Evolutionary conservation across 2,888 invertebrate species (phyloP).

Genomic region (Odontocolon sp.): DNA sequence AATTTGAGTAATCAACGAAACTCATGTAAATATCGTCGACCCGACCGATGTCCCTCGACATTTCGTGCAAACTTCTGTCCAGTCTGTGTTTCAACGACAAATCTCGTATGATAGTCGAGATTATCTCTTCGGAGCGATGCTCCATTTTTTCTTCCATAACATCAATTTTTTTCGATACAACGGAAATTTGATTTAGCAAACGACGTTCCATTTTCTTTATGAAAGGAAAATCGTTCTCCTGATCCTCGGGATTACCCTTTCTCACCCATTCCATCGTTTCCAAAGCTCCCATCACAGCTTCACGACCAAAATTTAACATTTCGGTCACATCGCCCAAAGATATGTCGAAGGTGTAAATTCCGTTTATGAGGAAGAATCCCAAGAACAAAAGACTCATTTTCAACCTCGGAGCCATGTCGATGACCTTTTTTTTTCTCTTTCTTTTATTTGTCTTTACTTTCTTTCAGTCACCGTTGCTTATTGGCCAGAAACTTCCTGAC

Average conservation of each 20-base stretch:
- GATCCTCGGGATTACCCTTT: conserved; percentile 67
- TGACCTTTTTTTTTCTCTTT: not conserved
- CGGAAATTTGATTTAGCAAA: conserved; percentile 68
- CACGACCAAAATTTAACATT: conserved; percentile 70
- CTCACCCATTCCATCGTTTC: conserved; percentile 70
- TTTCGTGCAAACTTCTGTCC: conserved; percentile 79
- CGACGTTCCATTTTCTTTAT: conserved; percentile 84
- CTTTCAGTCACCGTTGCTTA: not conserved
- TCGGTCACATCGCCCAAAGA: conserved; percentile 70
- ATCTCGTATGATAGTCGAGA: conserved; percentile 67
- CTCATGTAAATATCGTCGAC: conserved; percentile 84
- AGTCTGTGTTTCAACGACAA: conserved; percentile 81
- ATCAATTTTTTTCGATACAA: conserved; percentile 70
- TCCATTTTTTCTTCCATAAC: conserved; percentile 67
- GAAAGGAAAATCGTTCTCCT: conserved; percentile 84
- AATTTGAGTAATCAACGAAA: conserved; percentile 84
- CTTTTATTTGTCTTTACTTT: not conserved
- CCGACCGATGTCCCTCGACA: conserved; percentile 80
- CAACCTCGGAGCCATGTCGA: not conserved
- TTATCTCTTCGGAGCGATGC: conserved; percentile 58
- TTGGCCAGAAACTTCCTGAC: not conserved
- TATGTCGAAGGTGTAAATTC: conserved; percentile 43
- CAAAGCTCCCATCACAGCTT: conserved; percentile 65
- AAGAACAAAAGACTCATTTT: not conserved
- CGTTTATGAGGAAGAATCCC: not conserved